phyloP scores from a whole-genome alignment of 2,113 vertebrate species.

The Brevimyrus niger region DNA sequence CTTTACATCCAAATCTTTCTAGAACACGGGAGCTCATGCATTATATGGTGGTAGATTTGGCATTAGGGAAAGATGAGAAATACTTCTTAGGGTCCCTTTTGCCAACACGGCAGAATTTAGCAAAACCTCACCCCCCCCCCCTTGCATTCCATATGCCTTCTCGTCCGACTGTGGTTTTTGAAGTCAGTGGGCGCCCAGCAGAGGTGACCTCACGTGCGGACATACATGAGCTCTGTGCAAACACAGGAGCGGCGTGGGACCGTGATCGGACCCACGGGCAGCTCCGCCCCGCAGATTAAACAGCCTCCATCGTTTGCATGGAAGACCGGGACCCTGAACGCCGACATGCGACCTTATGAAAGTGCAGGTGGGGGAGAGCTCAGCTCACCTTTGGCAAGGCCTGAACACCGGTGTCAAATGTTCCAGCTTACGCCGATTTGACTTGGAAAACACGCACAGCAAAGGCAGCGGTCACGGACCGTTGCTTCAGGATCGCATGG shows the following conservation, averaged over 20 bases:
- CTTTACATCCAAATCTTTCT: background rate
- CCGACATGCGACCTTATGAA: background rate
- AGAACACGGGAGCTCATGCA: background rate
- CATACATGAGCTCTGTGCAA: conserved; percentile 31
- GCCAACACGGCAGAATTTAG: background rate
- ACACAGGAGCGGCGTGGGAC: conserved; percentile 8
- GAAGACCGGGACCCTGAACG: background rate
- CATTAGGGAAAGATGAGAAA: background rate
- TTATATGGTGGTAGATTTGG: background rate
- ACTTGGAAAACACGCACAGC: conserved; percentile 65
- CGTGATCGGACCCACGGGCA: background rate
- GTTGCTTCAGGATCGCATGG: conserved; percentile 60
- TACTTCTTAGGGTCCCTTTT: background rate
- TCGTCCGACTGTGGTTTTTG: conserved; percentile 32
- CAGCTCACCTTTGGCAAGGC: background rate
- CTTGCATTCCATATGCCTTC: background rate
- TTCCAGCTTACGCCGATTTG: conserved; percentile 58
- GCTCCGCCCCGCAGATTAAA: background rate
- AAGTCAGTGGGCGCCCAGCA: conserved; percentile 31
- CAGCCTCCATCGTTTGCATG: background rate
- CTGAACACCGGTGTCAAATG: conserved; percentile 47
- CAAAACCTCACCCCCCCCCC: no score
- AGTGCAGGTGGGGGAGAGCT: background rate
- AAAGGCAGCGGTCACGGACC: conserved; percentile 69
- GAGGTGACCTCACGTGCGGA: conserved; percentile 30